Evolutionary conservation across 1,140 invertebrate species (phyloP).

Genomic region (Pararge aegeria): DNA sequence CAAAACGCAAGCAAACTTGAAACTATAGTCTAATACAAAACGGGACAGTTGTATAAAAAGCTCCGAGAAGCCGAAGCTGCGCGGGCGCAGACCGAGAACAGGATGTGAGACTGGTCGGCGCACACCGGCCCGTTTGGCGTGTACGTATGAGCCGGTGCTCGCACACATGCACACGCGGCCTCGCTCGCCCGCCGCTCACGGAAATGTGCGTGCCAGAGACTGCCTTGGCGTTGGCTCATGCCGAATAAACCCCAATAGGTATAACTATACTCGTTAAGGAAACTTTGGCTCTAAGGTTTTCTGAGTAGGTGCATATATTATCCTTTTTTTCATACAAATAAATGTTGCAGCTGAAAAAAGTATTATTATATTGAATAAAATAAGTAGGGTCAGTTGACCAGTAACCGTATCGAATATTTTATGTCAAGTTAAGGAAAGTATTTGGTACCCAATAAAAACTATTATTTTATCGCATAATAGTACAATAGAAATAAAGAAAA

Average conservation of each 20-base stretch:
- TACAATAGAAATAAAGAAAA: no score
- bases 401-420: neutral
- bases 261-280: conserved; percentile 27
- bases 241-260: conserved; percentile 43
- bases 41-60: conserved; percentile 73
- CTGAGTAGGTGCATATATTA: no score
- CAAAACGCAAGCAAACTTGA: conserved; percentile 26
- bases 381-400: no score
- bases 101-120: conserved; percentile 76
- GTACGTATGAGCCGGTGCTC: conserved; percentile 30
- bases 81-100: conserved; percentile 68
- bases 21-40: conserved; percentile 31
- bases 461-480: no score
- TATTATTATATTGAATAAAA: no score
- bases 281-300: conserved; percentile 9
- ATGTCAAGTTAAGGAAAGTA: no score
- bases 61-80: conserved; percentile 65
- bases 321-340: neutral
- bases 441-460: no score
- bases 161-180: conserved; percentile 46
- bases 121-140: conserved; percentile 40
- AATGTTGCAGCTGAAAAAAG: no score
- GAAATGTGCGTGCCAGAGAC: conserved; percentile 68
- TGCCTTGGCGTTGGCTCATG: conserved; percentile 40
- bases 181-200: conserved; percentile 67